Conservation (phyloP, 1,140 invertebrate species). For the Galendromus occidentalis region DNA sequence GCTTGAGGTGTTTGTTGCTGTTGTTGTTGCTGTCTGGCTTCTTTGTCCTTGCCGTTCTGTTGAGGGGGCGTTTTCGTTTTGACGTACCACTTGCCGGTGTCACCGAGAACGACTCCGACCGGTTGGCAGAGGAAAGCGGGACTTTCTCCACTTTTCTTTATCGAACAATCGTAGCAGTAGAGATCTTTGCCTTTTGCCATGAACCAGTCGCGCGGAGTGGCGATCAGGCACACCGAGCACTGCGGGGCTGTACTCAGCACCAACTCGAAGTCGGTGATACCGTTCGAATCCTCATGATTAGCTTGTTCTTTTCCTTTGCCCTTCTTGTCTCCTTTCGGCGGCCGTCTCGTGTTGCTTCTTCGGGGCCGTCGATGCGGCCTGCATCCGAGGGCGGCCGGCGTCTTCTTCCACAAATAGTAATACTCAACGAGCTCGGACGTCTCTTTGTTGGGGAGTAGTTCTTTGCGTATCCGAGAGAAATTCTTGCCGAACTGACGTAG, state of each 20-base stretch:
- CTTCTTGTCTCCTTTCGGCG: slow-evolving; percentile 11
- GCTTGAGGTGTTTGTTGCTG: not conserved
- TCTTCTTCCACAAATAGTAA: slow-evolving; percentile 99
- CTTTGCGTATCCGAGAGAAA: slow-evolving; percentile 91
- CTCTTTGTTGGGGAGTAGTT: slow-evolving; percentile 83
- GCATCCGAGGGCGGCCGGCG: slow-evolving; percentile 64
- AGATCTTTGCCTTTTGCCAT: not conserved
- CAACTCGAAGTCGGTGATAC: not conserved
- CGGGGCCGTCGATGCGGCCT: slow-evolving; percentile 19
- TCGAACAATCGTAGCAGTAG: not conserved
- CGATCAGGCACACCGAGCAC: slow-evolving; percentile 1
- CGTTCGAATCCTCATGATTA: slow-evolving; percentile 37
- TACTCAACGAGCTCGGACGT: slow-evolving; percentile 92
- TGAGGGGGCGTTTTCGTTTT: not conserved
- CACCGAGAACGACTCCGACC: not conserved
- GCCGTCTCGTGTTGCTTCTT: slow-evolving; percentile 14
- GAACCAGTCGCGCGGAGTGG: not conserved
- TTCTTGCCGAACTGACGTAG: slow-evolving; percentile 95
- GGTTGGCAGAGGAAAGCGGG: not conserved
- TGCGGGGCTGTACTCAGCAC: not conserved
- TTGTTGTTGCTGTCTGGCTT: not conserved
- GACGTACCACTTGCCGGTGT: not conserved
- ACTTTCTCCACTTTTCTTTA: not conserved
- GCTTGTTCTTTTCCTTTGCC: slow-evolving; percentile 33
- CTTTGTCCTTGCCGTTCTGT: not conserved